A percentile compares a stretch with the other conserved stretches of the same genome.
Evolutionary conservation across 2,888 invertebrate genomes (phyloP).

Genomic region (Polymixis lichenea): DNA sequence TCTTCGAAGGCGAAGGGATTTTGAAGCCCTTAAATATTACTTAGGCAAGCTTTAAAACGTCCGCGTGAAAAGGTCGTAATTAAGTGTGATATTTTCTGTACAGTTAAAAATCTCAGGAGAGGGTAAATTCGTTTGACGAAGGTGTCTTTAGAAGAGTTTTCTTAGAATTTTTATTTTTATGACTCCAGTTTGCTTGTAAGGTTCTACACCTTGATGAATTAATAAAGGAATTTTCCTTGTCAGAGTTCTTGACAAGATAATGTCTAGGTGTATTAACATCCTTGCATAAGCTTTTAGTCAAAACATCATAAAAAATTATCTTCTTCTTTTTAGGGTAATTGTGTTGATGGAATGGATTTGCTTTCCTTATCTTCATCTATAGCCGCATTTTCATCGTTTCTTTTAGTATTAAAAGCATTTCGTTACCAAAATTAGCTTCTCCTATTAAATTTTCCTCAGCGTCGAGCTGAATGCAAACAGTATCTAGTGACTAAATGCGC

Average conservation of each 20-base stretch:
- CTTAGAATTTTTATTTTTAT: conserved; percentile 52
- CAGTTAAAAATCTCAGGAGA: conserved; percentile 65
- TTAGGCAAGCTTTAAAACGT: conserved; percentile 68
- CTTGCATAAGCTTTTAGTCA: conserved; percentile 59
- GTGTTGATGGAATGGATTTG: conserved; percentile 10
- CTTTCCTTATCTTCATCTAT: background rate
- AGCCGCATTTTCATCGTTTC: background rate
- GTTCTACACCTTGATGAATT: conserved; percentile 54
- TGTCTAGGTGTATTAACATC: conserved; percentile 53
- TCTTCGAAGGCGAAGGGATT: conserved; percentile 61
- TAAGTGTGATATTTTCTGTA: conserved; percentile 67
- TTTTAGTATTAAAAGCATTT: background rate
- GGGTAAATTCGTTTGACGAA: conserved; percentile 57
- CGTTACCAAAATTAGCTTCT: background rate
- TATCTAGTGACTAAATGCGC: conserved; percentile 35
- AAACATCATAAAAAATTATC: conserved; percentile 46
- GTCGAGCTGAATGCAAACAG: conserved; percentile 41
- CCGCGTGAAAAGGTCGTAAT: conserved; percentile 62
- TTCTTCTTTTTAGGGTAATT: conserved; percentile 12
- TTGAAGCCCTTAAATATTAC: conserved; percentile 67
- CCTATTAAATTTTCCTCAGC: conserved; percentile 23
- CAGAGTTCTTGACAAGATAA: conserved; percentile 54
- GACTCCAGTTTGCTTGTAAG: conserved; percentile 43
- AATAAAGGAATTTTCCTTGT: conserved; percentile 60
- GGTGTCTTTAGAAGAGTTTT: conserved; percentile 52